Conservation (phyloP, 2,797 vertebrate genomes). For the Catostomus latipinnis region DNA sequence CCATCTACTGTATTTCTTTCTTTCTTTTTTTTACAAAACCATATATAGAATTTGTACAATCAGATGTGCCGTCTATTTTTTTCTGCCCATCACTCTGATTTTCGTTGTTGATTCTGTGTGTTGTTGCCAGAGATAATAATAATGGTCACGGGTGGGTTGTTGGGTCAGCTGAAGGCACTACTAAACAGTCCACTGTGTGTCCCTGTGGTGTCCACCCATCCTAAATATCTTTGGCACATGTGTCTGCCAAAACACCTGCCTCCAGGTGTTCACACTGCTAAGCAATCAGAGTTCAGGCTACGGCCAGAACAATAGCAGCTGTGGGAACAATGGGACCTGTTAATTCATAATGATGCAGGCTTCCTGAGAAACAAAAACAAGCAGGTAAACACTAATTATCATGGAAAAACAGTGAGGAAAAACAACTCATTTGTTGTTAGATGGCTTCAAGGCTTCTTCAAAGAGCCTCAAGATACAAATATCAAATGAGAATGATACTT, state of each 20-base stretch:
- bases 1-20: background rate
- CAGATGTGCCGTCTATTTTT: background rate
- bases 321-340: slow-evolving; percentile 40
- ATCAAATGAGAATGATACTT: slow-evolving; percentile 1
- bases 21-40: background rate
- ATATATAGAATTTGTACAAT: background rate
- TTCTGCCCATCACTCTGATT: slow-evolving; percentile 9
- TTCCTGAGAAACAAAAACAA: slow-evolving; percentile 47
- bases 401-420: background rate
- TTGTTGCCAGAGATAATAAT: slow-evolving; percentile 21
- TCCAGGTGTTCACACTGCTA: slow-evolving; percentile 49
- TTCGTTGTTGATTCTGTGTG: slow-evolving; percentile 2
- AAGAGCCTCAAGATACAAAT: slow-evolving; percentile 3
- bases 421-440: slow-evolving; percentile 8
- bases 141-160: slow-evolving; percentile 13
- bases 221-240: slow-evolving; percentile 17
- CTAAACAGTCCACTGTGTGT: slow-evolving; percentile 39
- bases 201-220: slow-evolving; percentile 26
- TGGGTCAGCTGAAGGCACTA: slow-evolving; percentile 36
- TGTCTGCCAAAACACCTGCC: slow-evolving; percentile 48
- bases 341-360: slow-evolving; percentile 23
- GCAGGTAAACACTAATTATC: slow-evolving; percentile 31
- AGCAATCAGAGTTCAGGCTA: slow-evolving; percentile 41
- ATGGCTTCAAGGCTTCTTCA: slow-evolving; percentile 11
- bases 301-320: slow-evolving; percentile 36